Conservation (phyloP, 2,113 vertebrate species). For the Blennius ocellaris region DNA sequence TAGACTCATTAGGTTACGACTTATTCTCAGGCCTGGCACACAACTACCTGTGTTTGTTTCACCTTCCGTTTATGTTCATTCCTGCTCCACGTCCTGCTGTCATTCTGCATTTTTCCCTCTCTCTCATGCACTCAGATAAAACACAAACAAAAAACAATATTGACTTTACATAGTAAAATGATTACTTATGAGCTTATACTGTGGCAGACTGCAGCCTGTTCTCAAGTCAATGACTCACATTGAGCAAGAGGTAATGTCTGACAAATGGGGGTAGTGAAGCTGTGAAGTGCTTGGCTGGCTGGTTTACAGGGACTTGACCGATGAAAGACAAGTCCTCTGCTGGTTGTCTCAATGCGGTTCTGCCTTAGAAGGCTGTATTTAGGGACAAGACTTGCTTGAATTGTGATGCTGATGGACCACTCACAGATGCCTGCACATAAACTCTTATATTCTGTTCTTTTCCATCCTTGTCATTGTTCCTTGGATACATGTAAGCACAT, state of each 20-base stretch:
- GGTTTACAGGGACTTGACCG: constrained; percentile 25
- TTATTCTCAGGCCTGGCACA: constrained; percentile 63
- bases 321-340: constrained; percentile 43
- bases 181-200: constrained; percentile 55
- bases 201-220: constrained; percentile 45
- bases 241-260: constrained; percentile 48
- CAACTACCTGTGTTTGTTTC: constrained; percentile 4
- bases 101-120: constrained; percentile 16
- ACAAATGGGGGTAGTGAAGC: constrained; percentile 55
- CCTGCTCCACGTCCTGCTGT: constrained; percentile 15
- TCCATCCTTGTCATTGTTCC: background rate
- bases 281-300: constrained; percentile 36
- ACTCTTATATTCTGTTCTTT: background rate
- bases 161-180: constrained; percentile 50
- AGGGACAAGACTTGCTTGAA: constrained; percentile 32
- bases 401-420: constrained; percentile 22
- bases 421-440: constrained; percentile 4
- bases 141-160: constrained; percentile 30
- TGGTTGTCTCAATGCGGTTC: constrained; percentile 32
- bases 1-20: constrained; percentile 69
- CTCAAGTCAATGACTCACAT: constrained; percentile 63
- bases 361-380: constrained; percentile 61
- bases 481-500: background rate
- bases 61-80: constrained; percentile 14
- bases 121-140: background rate